phyloP scores from a whole-genome alignment of 2,113 vertebrate genomes.

The Caloenas nicobarica region DNA sequence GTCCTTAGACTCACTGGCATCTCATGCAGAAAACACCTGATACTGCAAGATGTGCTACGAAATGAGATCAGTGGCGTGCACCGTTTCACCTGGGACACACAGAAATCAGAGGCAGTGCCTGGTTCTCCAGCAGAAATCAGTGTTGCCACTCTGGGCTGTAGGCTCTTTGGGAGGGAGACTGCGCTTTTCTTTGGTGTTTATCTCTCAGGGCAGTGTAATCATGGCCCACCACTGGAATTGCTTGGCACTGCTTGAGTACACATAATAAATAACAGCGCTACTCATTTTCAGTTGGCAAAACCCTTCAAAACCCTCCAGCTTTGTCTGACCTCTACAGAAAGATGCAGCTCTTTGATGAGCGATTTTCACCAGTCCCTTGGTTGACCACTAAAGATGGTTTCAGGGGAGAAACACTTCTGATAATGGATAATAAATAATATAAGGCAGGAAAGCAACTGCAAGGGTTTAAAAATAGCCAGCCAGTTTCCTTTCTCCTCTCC shows the following conservation, averaged over 20 bases:
- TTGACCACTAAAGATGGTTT: slow-evolving; percentile 52
- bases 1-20: neutral
- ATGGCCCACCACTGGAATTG: neutral
- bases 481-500: slow-evolving; percentile 59
- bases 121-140: neutral
- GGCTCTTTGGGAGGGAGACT: neutral
- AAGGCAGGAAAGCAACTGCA: slow-evolving; percentile 54
- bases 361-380: neutral
- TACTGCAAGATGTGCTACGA: neutral
- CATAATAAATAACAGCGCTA: neutral
- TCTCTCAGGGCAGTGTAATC: neutral
- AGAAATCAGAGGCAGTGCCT: accelerated
- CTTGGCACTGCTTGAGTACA: neutral
- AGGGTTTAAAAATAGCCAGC: slow-evolving; percentile 57
- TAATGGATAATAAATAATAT: slow-evolving; percentile 71
- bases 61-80: accelerated
- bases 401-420: slow-evolving; percentile 53
- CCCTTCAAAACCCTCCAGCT: slow-evolving; percentile 10
- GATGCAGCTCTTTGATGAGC: neutral
- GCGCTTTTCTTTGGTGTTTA: neutral
- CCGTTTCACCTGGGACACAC: accelerated
- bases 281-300: neutral
- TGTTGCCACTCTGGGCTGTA: neutral
- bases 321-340: neutral
- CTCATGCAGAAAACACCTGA: accelerated